phyloP scores from a whole-genome alignment of 2,113 vertebrate genomes.

The Ancistrus triradiatus region DNA sequence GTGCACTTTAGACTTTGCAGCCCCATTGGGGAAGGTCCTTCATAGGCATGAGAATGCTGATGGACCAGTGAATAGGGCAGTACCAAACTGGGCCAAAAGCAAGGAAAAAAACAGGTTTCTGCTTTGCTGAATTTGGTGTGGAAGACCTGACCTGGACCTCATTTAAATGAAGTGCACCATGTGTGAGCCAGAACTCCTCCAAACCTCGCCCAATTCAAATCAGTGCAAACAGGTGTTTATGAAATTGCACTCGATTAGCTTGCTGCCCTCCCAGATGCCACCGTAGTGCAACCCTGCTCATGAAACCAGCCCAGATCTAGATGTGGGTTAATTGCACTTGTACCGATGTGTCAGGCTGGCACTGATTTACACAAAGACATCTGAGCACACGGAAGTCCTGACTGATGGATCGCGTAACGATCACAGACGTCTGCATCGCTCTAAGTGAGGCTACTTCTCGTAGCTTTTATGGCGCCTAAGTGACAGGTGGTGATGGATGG shows the following conservation, averaged over 20 bases:
- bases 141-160: no score
- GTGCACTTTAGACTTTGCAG: no score
- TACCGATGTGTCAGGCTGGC: neutral
- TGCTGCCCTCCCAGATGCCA: neutral
- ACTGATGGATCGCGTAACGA: constrained; percentile 6
- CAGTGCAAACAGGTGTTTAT: neutral
- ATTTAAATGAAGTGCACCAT: neutral
- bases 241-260: neutral
- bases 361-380: neutral
- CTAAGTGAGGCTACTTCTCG: neutral
- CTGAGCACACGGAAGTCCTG: constrained; percentile 3
- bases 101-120: no score
- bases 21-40: no score
- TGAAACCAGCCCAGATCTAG: neutral
- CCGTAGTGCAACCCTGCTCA: no score
- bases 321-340: constrained; percentile 22
- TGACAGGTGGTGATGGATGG: neutral
- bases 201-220: neutral
- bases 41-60: no score
- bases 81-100: no score
- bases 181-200: neutral
- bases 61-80: no score
- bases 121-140: no score
- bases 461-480: neutral
- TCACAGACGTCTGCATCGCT: neutral